These are phyloP conservation scores for Mayetiola destructor DNA, from an alignment of 2,888 invertebrate genomes.

Conservation along the genomic window DNA sequence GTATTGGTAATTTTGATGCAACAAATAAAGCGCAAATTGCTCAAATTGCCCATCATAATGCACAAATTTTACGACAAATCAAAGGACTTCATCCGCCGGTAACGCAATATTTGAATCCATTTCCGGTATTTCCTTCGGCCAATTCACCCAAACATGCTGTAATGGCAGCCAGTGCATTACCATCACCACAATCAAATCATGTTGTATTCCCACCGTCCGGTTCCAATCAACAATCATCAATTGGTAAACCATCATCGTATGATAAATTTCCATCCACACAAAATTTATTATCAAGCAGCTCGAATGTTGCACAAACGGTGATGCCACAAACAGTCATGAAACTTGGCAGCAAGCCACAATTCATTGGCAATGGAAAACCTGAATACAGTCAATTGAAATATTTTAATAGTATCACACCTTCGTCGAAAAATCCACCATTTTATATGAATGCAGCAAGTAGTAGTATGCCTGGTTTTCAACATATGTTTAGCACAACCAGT, in stretches of 20 bases:
- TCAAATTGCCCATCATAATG: slow-evolving; percentile 20
- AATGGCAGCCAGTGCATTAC: not conserved
- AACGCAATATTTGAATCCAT: slow-evolving; percentile 18
- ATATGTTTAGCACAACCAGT: slow-evolving; percentile 12
- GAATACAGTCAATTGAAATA: slow-evolving; percentile 14
- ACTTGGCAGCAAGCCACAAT: slow-evolving; percentile 15
- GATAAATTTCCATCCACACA: not conserved
- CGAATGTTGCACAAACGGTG: slow-evolving; percentile 18
- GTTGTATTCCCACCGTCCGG: not conserved
- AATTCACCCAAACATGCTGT: not conserved
- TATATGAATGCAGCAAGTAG: slow-evolving; percentile 13
- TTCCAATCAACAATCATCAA: not conserved
- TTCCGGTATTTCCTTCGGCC: slow-evolving; percentile 14
- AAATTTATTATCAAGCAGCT: slow-evolving; percentile 17
- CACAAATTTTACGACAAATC: slow-evolving; percentile 18
- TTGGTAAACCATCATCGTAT: not conserved
- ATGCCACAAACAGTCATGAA: slow-evolving; percentile 16
- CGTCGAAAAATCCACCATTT: slow-evolving; percentile 16
- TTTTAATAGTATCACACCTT: slow-evolving; percentile 17
- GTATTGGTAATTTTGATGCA: slow-evolving; percentile 16
- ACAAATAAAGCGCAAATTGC: slow-evolving; percentile 17
- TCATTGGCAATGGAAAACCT: slow-evolving; percentile 9
- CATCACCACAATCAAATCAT: not conserved
- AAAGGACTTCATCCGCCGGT: slow-evolving; percentile 18
- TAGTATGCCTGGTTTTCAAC: not conserved